Evolutionary conservation across 1,140 invertebrate genomes (phyloP).

Genomic region (Dreissena polymorpha): DNA sequence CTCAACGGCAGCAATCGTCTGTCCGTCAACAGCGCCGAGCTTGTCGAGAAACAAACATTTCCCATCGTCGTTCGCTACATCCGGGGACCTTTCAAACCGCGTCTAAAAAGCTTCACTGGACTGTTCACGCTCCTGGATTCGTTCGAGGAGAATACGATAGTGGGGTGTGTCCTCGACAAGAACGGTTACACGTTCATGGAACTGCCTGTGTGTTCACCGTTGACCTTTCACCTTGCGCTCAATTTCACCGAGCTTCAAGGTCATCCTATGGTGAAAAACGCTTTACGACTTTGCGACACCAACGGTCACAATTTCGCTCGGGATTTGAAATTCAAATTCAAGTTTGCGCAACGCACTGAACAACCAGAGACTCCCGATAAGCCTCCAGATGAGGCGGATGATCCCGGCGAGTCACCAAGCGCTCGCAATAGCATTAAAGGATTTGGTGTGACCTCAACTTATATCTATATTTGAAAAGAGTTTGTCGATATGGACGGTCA

Average conservation of each 20-base stretch:
- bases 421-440: constrained; percentile 49
- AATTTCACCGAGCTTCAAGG: constrained; percentile 56
- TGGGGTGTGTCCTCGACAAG: constrained; percentile 57
- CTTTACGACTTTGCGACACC: constrained; percentile 40
- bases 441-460: constrained; percentile 57
- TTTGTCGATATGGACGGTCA: not conserved
- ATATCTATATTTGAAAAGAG: constrained; percentile 55
- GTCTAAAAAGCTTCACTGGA: constrained; percentile 55
- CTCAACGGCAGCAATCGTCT: constrained; percentile 42
- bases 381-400: constrained; percentile 49
- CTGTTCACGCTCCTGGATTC: constrained; percentile 63
- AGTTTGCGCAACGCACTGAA: constrained; percentile 59
- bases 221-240: constrained; percentile 61
- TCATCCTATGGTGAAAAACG: constrained; percentile 52
- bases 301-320: constrained; percentile 42
- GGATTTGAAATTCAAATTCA: constrained; percentile 66
- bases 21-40: constrained; percentile 51
- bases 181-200: constrained; percentile 55
- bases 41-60: constrained; percentile 60
- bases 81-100: constrained; percentile 52
- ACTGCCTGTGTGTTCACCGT: constrained; percentile 58
- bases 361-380: constrained; percentile 6
- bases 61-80: constrained; percentile 59
- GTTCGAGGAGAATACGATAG: constrained; percentile 59
- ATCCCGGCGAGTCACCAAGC: constrained; percentile 57